Evolutionary conservation across 2,888 invertebrate species (phyloP), one percentile per base, ranked within the genome.

Genomic region (Pristionchus maxplancki): DNA sequence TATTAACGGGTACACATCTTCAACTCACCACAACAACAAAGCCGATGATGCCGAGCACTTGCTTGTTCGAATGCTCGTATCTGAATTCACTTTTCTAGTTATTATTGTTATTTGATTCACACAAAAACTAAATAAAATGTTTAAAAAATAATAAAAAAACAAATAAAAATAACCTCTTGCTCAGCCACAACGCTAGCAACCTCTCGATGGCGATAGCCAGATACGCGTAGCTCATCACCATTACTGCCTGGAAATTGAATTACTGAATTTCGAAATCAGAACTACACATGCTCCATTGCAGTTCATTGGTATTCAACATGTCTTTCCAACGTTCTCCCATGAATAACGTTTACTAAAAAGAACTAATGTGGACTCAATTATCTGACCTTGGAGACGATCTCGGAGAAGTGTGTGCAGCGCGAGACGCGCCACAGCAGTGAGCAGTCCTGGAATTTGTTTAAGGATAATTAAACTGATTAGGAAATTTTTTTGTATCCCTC

Each of bases 341-440:
- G n/a, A n/a, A n/a, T n/a, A n/a, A n/a, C n/a, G n/a, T n/a, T n/a
- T n/a, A n/a, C n/a, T n/a, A n/a, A n/a, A n/a, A n/a, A n/a, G n/a
- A n/a, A n/a, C n/a, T n/a, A n/a, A n/a, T n/a, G n/a, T n/a, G n/a
- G n/a, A n/a, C n/a, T n/a, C n/a, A n/a, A n/a, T n/a, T n/a, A n/a
- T n/a, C n/a, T n/a, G n/a, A 58, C 58, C 28, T 83, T 83, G 8
- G 82, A 83, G 2, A 83, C 82, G 53, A 83, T 83, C 37, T 83
- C 82, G 53, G 82, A 50, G 53, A 83, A 83, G 82, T 28, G 11
- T 9, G 31, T 31, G 37, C 82, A 83, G 20, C 82, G 82, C 31
- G 28, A 15, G 44, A 24, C 13, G 20, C 82, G 50, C 82, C 82
- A 83, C 20, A 53, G 82, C 0, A 83, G 53, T 17, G 9, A 24